Conservation (phyloP, 2,888 invertebrate genomes). For the Pristionchus arcanus region DNA sequence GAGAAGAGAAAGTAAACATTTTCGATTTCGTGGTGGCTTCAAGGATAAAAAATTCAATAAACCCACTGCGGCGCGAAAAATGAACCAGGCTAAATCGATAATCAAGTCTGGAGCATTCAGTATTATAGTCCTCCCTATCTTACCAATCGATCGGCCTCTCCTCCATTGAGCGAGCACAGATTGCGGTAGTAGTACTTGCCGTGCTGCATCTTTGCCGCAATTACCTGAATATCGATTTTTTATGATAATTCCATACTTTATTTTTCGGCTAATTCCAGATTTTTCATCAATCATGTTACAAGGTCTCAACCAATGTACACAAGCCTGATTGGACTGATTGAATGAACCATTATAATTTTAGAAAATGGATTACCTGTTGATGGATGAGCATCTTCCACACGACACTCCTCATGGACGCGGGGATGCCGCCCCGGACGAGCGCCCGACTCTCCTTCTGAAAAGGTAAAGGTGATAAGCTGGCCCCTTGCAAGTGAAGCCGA, state of each 20-base stretch:
- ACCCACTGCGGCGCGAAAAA: too few relatives aligned
- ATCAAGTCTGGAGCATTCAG: not conserved
- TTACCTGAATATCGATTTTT: slow-evolving; percentile 66
- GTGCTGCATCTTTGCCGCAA: slow-evolving; percentile 80
- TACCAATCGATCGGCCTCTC: slow-evolving; percentile 81
- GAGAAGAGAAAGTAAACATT: too few relatives aligned
- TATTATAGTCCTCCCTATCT: not conserved
- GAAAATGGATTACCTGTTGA: slow-evolving; percentile 70
- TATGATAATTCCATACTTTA: not conserved
- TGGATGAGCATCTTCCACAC: slow-evolving; percentile 81
- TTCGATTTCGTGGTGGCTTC: too few relatives aligned
- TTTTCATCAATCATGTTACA: too few relatives aligned
- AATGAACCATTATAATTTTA: not conserved
- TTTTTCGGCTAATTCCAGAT: too few relatives aligned
- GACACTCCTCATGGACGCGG: slow-evolving; percentile 80
- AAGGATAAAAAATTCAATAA: too few relatives aligned
- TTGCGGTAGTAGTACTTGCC: slow-evolving; percentile 82
- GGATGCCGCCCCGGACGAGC: slow-evolving; percentile 82
- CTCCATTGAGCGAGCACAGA: slow-evolving; percentile 80
- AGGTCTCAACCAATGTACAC: too few relatives aligned
- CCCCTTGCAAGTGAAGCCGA: too few relatives aligned
- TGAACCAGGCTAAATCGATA: not conserved
- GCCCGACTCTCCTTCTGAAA: slow-evolving; percentile 80
- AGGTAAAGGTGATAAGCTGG: too few relatives aligned
- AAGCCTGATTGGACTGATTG: too few relatives aligned